A percentile compares a stretch with the other conserved stretches of the same genome.
Conservation (phyloP, 2,888 invertebrate genomes). For the Epinotia bilunana region DNA sequence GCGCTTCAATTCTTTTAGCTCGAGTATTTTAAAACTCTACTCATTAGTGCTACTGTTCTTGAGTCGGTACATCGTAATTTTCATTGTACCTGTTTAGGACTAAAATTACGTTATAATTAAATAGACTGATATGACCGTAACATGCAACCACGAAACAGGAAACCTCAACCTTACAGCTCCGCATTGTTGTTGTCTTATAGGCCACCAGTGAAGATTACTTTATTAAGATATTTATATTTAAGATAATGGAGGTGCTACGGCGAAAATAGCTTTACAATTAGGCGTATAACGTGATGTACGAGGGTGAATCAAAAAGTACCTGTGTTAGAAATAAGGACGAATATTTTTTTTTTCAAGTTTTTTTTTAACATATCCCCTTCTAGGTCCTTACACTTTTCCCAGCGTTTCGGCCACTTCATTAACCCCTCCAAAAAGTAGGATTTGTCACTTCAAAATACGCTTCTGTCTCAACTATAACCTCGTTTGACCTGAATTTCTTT, state of each 20-base stretch:
- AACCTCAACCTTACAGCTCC: neutral
- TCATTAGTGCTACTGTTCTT: constrained; percentile 29
- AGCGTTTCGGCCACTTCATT: no score
- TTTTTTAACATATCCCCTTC: no score
- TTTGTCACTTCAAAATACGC: no score
- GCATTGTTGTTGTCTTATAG: constrained; percentile 3
- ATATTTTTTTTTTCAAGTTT: no score
- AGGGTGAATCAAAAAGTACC: no score
- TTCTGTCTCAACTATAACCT: no score
- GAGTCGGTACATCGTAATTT: constrained; percentile 9
- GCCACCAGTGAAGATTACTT: constrained; percentile 3
- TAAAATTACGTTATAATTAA: constrained; percentile 4
- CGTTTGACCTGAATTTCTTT: no score
- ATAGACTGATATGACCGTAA: neutral
- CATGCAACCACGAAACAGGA: constrained; percentile 8
- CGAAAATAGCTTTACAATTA: constrained; percentile 1
- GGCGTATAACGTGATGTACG: constrained; percentile 8
- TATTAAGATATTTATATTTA: neutral
- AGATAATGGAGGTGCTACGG: neutral
- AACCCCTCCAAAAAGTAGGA: no score
- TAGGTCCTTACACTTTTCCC: no score
- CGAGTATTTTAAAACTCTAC: constrained; percentile 41
- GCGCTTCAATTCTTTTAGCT: constrained; percentile 49
- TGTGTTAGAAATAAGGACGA: no score
- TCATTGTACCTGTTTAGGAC: neutral